Percentiles rank a stretch among this genome's conserved stretches.
Conservation (phyloP, 2,113 vertebrate species). For the Eclectus roratus region DNA sequence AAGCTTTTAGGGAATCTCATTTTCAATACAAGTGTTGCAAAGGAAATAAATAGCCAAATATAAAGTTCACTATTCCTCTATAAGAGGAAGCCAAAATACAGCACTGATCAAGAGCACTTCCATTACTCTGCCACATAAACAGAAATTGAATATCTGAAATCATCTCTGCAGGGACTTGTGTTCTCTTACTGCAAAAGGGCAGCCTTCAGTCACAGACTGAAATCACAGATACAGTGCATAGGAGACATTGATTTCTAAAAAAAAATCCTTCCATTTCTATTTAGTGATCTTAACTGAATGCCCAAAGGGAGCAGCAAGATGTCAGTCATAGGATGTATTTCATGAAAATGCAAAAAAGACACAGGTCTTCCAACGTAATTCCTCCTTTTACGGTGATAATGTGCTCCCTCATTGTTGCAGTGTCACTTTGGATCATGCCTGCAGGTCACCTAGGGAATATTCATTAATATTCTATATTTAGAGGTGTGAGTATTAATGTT, state of each 20-base stretch:
- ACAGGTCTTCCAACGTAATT: not conserved
- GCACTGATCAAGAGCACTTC: not conserved
- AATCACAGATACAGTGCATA: not conserved
- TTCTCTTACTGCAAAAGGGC: not conserved
- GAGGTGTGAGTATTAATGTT: accelerated
- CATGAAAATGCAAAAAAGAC: not conserved
- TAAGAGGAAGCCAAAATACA: not conserved
- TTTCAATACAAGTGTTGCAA: not conserved
- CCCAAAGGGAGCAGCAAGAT: not conserved
- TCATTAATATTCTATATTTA: not conserved
- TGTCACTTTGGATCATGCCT: not conserved
- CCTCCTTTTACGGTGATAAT: not conserved
- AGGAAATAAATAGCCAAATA: not conserved
- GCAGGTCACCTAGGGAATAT: not conserved
- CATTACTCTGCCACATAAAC: not conserved
- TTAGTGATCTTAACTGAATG: not conserved
- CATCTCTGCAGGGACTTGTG: not conserved
- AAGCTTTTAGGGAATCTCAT: not conserved
- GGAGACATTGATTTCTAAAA: not conserved
- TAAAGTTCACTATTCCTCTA: not conserved
- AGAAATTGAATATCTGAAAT: not conserved
- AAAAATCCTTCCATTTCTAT: not conserved
- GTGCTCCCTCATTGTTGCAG: not conserved
- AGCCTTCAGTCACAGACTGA: not conserved
- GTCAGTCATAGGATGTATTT: not conserved